Base-by-base conservation (phyloP, 2,888 invertebrate genomes). In the Leptothorax acervorum region DNA sequence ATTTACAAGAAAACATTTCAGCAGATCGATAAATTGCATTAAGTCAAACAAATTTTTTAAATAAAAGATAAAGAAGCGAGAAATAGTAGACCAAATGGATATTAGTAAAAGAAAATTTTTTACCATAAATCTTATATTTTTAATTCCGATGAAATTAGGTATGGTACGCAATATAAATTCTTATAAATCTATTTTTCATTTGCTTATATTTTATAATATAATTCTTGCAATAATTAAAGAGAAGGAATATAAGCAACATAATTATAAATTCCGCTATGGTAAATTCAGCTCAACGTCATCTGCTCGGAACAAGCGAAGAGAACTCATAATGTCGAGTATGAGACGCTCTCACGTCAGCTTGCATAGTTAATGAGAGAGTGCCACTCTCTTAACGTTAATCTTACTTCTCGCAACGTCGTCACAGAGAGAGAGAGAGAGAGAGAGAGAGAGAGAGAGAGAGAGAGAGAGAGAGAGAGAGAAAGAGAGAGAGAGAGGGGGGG, bases 331-430 rank as follows among this genome's bases (percentile, higher is more conserved):
- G 42, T 79, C 42, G 76, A 51, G 53, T 76, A 51, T 65, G 35
- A 66, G 18, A 70, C 23, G 55, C 31, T 68, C 55, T 57, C 45
- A 45, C 70, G 78, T 68, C 70, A 70, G 78, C 42, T 39, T 68
- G 75, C 74, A 74, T 53, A 76, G 51, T 76, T 63, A 76, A 63
- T 18, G 51, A 76, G 60, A 74, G 63, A 53, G n/a, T 62, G 74
- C 48, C 39, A 23, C 8, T 51, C 65, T 55, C 55, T 73, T 84
- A 73, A 39, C 60, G 62, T n/a, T 78, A 85, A 48, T 82, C 68
- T 66, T 55, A 70, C 62, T 84, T 79, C 53, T 70, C 45, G 35
- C 53, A 75, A 62, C 75, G 51, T 51, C 28, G 28, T 1, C 9
- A 9, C 35, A 35, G 6, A 35, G 35, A 51, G 23, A 42, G 68